Evolutionary conservation across 2,888 invertebrate species (phyloP).

Genomic region (Cristatella mucedo): DNA sequence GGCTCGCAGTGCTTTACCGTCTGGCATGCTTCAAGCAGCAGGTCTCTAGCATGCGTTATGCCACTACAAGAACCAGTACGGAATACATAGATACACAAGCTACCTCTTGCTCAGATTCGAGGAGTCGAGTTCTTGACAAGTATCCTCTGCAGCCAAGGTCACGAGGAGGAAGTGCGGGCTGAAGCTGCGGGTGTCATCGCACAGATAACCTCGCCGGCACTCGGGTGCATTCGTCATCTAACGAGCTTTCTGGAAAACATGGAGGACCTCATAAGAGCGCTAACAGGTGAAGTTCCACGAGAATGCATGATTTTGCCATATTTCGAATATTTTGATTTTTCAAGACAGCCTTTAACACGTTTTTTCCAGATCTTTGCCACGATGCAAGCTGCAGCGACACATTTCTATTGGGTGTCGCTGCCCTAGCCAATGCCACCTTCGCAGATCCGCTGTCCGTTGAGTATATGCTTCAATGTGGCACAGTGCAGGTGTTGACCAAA

Average conservation of each 20-base stretch:
- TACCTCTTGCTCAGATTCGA: slow-evolving; percentile 48
- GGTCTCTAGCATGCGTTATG: no score
- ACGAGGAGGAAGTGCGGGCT: slow-evolving; percentile 43
- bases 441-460: slow-evolving; percentile 56
- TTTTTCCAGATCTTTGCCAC: slow-evolving; percentile 47
- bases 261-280: slow-evolving; percentile 52
- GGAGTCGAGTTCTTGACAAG: slow-evolving; percentile 72
- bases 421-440: slow-evolving; percentile 73
- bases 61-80: no score
- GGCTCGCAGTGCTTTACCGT: no score
- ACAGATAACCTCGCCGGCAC: slow-evolving; percentile 61
- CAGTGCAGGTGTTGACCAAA: slow-evolving; percentile 50
- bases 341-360: no score
- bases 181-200: slow-evolving; percentile 79
- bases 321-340: no score
- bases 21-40: no score
- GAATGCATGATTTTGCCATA: no score
- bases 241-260: slow-evolving; percentile 58
- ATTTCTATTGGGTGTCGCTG: slow-evolving; percentile 67
- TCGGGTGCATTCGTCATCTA: slow-evolving; percentile 40
- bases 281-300: slow-evolving; percentile 63
- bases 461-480: slow-evolving; percentile 37
- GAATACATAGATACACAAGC: no score
- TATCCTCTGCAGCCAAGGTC: slow-evolving; percentile 48
- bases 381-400: slow-evolving; percentile 50